Evolutionary conservation across 2,797 vertebrate species (phyloP).

Genomic region (Crocidura indochinensis): DNA sequence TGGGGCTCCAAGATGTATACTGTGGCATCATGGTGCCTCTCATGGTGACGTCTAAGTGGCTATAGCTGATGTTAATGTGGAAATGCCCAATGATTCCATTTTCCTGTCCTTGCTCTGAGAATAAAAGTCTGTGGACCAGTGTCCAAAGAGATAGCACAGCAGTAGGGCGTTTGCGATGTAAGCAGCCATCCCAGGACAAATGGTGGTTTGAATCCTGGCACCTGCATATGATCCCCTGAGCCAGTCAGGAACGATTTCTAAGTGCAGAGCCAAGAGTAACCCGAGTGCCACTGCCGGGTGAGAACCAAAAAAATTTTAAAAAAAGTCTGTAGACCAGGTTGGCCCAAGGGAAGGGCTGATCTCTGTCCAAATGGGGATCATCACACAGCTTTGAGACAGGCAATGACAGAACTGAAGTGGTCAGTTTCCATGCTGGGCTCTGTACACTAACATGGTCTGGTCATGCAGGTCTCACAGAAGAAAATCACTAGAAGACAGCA

Average conservation of each 20-base stretch:
- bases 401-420: background rate
- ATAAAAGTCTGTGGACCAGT: background rate
- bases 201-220: no score
- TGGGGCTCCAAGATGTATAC: no score
- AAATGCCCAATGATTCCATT: background rate
- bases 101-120: background rate
- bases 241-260: no score
- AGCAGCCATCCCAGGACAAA: no score
- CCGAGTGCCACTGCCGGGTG: no score
- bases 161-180: no score
- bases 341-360: no score
- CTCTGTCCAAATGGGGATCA: background rate
- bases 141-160: no score
- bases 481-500: slow-evolving; percentile 80
- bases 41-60: background rate
- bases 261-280: no score
- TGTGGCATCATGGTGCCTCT: background rate
- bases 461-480: slow-evolving; percentile 70
- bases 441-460: background rate
- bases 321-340: no score
- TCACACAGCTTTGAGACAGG: background rate
- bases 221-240: no score
- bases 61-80: background rate
- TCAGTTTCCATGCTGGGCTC: slow-evolving; percentile 3
- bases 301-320: no score